Percentiles rank a stretch among this genome's conserved stretches.
These are phyloP conservation scores for Cristatella mucedo DNA, from an alignment of 2,888 invertebrate species.

Conservation along the genomic window DNA sequence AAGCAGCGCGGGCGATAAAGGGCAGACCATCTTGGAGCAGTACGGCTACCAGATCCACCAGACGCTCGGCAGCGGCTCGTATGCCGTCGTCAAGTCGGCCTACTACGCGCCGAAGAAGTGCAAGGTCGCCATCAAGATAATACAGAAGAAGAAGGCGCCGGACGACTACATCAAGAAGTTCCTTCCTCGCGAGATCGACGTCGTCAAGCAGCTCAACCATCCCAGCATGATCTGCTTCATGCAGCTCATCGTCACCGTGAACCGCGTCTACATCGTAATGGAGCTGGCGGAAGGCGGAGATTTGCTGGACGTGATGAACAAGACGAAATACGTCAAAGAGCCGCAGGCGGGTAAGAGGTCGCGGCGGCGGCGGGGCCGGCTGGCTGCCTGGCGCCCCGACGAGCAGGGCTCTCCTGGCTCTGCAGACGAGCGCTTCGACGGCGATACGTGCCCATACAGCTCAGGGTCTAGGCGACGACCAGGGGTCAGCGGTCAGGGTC, in stretches of 20 bases:
- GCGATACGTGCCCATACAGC: no score
- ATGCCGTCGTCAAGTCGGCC: constrained; percentile 27
- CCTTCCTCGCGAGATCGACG: constrained; percentile 31
- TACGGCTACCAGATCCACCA: constrained; percentile 25
- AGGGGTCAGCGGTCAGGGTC: no score
- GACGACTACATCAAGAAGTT: constrained; percentile 28
- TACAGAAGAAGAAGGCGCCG: constrained; percentile 26
- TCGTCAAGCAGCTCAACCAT: constrained; percentile 24
- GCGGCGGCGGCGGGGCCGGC: constrained; percentile 22
- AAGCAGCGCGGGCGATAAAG: neutral
- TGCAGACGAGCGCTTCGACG: no score
- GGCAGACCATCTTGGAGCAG: constrained; percentile 15
- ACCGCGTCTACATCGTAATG: constrained; percentile 31
- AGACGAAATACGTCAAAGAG: constrained; percentile 17
- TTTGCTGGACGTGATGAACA: constrained; percentile 21
- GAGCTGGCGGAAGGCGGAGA: constrained; percentile 26
- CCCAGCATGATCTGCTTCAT: constrained; percentile 22
- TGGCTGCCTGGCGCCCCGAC: constrained; percentile 27
- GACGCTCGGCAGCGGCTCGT: constrained; percentile 29
- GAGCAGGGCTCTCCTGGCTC: no score
- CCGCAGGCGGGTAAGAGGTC: constrained; percentile 19
- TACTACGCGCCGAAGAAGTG: constrained; percentile 23
- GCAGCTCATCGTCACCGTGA: constrained; percentile 29
- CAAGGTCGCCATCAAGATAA: constrained; percentile 32
- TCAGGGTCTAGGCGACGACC: no score